Conservation (phyloP, 2,888 invertebrate species). For the Coelogynopora nodosa region DNA sequence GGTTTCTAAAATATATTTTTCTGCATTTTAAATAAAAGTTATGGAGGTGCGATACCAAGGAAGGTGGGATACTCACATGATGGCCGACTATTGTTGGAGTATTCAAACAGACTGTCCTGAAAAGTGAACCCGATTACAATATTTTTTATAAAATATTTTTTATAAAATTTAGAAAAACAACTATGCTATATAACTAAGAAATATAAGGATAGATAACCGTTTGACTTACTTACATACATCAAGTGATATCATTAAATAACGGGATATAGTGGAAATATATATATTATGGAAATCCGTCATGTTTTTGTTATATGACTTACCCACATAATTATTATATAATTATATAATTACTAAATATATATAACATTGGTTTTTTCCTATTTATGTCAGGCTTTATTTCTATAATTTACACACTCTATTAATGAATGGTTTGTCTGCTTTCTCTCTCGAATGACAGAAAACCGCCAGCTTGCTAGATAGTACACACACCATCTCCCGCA, state of each 20-base stretch:
- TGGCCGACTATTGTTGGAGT: no score
- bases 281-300: neutral
- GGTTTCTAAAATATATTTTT: neutral
- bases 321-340: neutral
- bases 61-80: no score
- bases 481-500: no score
- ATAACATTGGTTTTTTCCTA: neutral
- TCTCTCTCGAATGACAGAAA: neutral
- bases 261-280: neutral
- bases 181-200: neutral
- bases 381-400: neutral
- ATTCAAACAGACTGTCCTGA: no score
- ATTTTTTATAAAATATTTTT: neutral
- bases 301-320: neutral
- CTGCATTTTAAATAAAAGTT: neutral
- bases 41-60: no score
- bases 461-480: neutral
- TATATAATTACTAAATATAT: no score
- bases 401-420: neutral
- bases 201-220: neutral
- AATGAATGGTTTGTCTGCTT: neutral
- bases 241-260: neutral
- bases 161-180: neutral
- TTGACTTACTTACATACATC: neutral
- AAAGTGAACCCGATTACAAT: no score